These are phyloP conservation scores for Onthophagus taurus DNA, from an alignment of 1,140 invertebrate species.

Conservation along the genomic window DNA sequence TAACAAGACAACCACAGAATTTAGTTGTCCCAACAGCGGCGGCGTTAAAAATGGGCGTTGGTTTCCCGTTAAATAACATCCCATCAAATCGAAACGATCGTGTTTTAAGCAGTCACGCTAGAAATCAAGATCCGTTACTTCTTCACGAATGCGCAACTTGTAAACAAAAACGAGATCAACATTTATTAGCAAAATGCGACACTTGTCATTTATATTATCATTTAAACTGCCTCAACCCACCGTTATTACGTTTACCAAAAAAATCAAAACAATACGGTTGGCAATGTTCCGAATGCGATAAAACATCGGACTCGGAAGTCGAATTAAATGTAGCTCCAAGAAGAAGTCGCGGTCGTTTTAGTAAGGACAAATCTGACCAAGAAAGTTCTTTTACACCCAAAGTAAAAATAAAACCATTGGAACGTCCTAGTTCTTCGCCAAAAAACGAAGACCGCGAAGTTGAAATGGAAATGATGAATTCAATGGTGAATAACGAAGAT, in stretches of 20 bases:
- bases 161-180: slow-evolving; percentile 68
- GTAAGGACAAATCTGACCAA: slow-evolving; percentile 35
- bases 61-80: slow-evolving; percentile 61
- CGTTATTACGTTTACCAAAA: slow-evolving; percentile 83
- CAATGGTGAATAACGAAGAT: background rate
- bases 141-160: slow-evolving; percentile 75
- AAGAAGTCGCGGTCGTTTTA: slow-evolving; percentile 62
- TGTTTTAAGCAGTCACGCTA: slow-evolving; percentile 46
- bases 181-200: slow-evolving; percentile 88
- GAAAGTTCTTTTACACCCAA: slow-evolving; percentile 42
- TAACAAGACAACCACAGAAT: slow-evolving; percentile 36
- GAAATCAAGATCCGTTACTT: slow-evolving; percentile 40
- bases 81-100: slow-evolving; percentile 46
- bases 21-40: slow-evolving; percentile 67
- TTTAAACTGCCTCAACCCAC: slow-evolving; percentile 84
- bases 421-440: too few species aligned
- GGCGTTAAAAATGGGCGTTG: slow-evolving; percentile 71
- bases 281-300: slow-evolving; percentile 87
- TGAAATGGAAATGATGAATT: background rate
- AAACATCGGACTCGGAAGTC: slow-evolving; percentile 67
- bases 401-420: slow-evolving; percentile 49
- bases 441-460: slow-evolving; percentile 17
- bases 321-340: slow-evolving; percentile 69
- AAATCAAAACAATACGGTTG: slow-evolving; percentile 91
- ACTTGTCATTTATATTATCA: slow-evolving; percentile 90